phyloP scores from a whole-genome alignment of 2,113 vertebrate species.

The Arothron firmamentum region DNA sequence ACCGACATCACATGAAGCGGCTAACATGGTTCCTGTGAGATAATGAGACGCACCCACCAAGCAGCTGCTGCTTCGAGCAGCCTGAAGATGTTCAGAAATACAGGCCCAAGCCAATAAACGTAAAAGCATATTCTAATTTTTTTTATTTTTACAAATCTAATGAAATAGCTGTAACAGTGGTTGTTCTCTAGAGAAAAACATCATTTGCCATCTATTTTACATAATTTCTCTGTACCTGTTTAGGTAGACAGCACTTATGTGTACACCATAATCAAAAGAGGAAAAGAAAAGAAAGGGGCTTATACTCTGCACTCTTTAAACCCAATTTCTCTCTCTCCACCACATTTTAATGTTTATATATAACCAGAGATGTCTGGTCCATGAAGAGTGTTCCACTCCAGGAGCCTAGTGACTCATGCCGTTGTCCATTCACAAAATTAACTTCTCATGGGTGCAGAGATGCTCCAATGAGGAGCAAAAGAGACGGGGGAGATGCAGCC shows the following conservation, averaged over 20 bases:
- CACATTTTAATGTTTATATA: slow-evolving; percentile 44
- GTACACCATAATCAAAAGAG: neutral
- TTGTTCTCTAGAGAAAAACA: too few relatives aligned
- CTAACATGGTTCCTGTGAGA: slow-evolving; percentile 18
- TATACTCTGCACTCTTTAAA: too few relatives aligned
- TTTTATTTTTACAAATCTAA: too few relatives aligned
- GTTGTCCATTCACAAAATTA: slow-evolving; percentile 59
- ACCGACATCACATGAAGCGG: slow-evolving; percentile 42
- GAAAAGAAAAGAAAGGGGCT: neutral
- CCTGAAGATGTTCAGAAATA: too few relatives aligned
- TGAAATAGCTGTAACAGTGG: too few relatives aligned
- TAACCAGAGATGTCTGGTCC: slow-evolving; percentile 38
- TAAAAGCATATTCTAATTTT: too few relatives aligned
- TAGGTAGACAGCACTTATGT: too few relatives aligned
- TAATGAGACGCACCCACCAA: slow-evolving; percentile 30
- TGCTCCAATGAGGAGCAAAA: slow-evolving; percentile 6
- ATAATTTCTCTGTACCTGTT: too few relatives aligned
- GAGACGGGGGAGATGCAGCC: slow-evolving; percentile 1
- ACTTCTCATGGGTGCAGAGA: slow-evolving; percentile 29
- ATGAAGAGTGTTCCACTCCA: slow-evolving; percentile 28
- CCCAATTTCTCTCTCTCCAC: slow-evolving; percentile 20
- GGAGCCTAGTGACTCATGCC: slow-evolving; percentile 46
- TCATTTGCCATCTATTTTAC: too few relatives aligned
- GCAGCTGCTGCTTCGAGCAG: neutral
- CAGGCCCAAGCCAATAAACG: too few relatives aligned